Conservation (phyloP, 2,888 invertebrate genomes). For the Papilio demoleus region DNA sequence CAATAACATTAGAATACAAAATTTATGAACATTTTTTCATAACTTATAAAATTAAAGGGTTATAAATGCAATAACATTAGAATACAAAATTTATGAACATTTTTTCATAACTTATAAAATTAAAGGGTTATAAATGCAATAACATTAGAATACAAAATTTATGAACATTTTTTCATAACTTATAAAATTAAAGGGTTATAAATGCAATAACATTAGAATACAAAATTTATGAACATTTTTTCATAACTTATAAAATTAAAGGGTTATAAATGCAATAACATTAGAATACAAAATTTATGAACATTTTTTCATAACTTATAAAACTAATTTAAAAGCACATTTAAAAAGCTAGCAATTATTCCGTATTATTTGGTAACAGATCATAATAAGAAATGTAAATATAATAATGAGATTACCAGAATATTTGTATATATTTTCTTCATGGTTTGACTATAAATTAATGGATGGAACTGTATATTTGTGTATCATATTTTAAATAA, state of each 20-base stretch:
- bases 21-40: too few relatives aligned
- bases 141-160: too few relatives aligned
- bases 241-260: constrained; percentile 32
- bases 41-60: too few relatives aligned
- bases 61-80: too few relatives aligned
- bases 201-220: too few relatives aligned
- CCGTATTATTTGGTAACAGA: neutral
- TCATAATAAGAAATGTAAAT: neutral
- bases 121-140: too few relatives aligned
- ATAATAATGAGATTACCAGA: constrained; percentile 18
- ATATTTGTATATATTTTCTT: constrained; percentile 1
- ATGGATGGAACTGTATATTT: constrained; percentile 1
- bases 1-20: too few relatives aligned
- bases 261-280: constrained; percentile 12
- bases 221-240: too few relatives aligned
- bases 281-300: constrained; percentile 7
- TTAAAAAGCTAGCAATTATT: constrained; percentile 9
- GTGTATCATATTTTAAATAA: neutral
- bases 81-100: too few relatives aligned
- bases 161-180: too few relatives aligned
- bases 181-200: too few relatives aligned
- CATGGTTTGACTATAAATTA: neutral
- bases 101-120: too few relatives aligned
- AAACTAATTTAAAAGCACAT: constrained; percentile 11
- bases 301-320: neutral